Percentiles rank a stretch among this genome's conserved stretches.
These are phyloP conservation scores for Dicentrarchus labrax DNA, from an alignment of 2,113 vertebrate genomes.

Conservation along the genomic window DNA sequence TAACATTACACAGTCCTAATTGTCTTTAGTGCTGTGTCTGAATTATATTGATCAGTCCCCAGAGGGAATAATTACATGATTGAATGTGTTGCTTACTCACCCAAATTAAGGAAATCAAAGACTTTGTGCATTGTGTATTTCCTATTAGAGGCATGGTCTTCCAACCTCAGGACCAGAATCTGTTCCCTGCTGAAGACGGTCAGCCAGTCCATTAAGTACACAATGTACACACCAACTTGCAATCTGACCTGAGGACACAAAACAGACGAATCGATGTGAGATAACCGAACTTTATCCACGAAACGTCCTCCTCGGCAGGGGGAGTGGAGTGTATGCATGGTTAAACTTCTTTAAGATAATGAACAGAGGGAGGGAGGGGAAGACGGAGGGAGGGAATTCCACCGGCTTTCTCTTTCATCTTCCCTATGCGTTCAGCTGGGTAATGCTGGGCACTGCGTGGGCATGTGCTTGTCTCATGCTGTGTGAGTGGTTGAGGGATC, in stretches of 20 bases:
- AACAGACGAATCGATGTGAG: conserved; percentile 13
- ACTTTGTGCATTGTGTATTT: conserved; percentile 94
- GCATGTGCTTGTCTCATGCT: conserved; percentile 11
- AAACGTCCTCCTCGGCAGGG: not conserved
- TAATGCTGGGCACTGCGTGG: not conserved
- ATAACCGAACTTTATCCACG: not conserved
- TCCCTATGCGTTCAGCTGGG: not conserved
- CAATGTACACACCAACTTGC: conserved; percentile 95
- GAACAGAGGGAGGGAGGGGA: not conserved
- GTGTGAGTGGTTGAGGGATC: not conserved
- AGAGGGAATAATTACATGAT: not conserved
- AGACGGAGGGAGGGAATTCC: not conserved
- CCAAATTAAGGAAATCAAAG: conserved; percentile 92
- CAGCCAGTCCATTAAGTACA: conserved; percentile 96
- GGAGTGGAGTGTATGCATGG: not conserved
- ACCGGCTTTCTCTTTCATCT: conserved; percentile 32
- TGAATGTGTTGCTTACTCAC: conserved; percentile 78
- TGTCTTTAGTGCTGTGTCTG: not conserved
- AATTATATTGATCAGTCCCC: conserved; percentile 22
- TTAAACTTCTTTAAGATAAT: conserved; percentile 6
- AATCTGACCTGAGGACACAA: conserved; percentile 88
- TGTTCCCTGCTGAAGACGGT: conserved; percentile 90
- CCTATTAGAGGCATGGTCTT: conserved; percentile 93
- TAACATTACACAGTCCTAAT: not conserved
- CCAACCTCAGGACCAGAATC: conserved; percentile 93